These are phyloP conservation scores for Arion vulgaris DNA, from an alignment of 1,140 invertebrate genomes.

Conservation along the genomic window DNA sequence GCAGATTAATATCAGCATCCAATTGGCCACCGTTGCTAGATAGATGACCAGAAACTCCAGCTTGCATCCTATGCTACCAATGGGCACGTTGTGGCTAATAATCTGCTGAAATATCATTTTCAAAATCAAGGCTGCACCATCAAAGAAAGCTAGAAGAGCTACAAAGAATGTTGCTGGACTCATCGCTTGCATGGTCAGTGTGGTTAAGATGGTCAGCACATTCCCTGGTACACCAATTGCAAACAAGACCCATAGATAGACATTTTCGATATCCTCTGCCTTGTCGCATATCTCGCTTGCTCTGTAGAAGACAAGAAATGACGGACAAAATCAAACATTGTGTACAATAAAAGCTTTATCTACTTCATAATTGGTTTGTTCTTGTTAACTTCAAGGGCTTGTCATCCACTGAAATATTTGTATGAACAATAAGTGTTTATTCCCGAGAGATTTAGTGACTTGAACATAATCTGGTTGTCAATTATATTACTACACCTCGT, in stretches of 20 bases:
- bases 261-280: constrained; percentile 40
- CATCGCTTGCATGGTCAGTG: constrained; percentile 50
- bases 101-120: constrained; percentile 53
- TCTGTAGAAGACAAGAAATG: not conserved
- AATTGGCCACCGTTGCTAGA: constrained; percentile 48
- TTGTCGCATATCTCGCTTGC: not conserved
- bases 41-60: constrained; percentile 15
- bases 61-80: constrained; percentile 49
- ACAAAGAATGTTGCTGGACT: constrained; percentile 59
- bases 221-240: constrained; percentile 53
- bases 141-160: constrained; percentile 53
- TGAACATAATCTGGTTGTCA: too few species aligned
- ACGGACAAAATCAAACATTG: not conserved
- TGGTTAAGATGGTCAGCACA: constrained; percentile 52
- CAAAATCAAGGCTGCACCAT: constrained; percentile 46
- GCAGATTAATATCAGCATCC: constrained; percentile 59
- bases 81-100: constrained; percentile 37
- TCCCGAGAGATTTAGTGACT: too few species aligned
- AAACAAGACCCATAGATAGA: constrained; percentile 56
- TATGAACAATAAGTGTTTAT: too few species aligned
- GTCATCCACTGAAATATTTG: too few species aligned
- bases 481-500: too few species aligned
- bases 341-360: too few species aligned
- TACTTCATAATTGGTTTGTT: too few species aligned
- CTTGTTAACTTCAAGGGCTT: too few species aligned